Evolutionary conservation across 2,113 vertebrate species (phyloP), one percentile per base, ranked within the genome.

Genomic region (Syrrhaptes paradoxus): DNA sequence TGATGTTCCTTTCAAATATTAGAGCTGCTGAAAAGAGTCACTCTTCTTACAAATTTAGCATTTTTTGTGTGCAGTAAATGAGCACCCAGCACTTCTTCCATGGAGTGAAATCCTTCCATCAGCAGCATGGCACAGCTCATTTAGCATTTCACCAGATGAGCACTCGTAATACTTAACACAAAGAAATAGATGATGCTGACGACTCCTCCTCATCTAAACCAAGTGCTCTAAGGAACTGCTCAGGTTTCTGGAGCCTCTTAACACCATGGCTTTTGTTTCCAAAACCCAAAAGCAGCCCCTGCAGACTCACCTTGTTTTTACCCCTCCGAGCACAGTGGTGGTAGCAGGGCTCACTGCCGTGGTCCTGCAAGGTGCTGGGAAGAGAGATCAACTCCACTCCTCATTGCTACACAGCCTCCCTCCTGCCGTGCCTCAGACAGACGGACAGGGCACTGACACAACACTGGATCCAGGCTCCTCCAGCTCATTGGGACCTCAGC

Each of bases 301-400:
- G 36, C 49, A 73, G 45, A 43, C 38, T 43, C n/a, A 32, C 8
- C 15, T 17, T 73, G 4, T 4, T 29, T 77, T 59, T 15, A 29
- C 7, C 6, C 31, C 63, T 36, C 22, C 10, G 54, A 87, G 63
- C 52, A 48, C 13, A 55, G 63, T 3, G 1, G 21, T 2, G 2
- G 24, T 36, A 45, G 38, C 1, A 1, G 31, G 48, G 54, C 38
- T 74, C 25, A 18, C 45, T 3, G 1, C 34, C 3, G 1, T 0
- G 4, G 38, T 85, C 55, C 65, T 81, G 18, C 20, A 0, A 0
- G 48, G 6, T 25, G 18, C 43, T 25, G 73, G 52, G 29, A 26
- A 55, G 32, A 73, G 28, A 55, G 22, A 2, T n/a, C 10, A 3
- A 10, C 55, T 71, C 11, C 19, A 34, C 26, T 52, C 22, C 17